Conservation (phyloP, 2,797 vertebrate species). For the Parotocinclus haroldoi region DNA sequence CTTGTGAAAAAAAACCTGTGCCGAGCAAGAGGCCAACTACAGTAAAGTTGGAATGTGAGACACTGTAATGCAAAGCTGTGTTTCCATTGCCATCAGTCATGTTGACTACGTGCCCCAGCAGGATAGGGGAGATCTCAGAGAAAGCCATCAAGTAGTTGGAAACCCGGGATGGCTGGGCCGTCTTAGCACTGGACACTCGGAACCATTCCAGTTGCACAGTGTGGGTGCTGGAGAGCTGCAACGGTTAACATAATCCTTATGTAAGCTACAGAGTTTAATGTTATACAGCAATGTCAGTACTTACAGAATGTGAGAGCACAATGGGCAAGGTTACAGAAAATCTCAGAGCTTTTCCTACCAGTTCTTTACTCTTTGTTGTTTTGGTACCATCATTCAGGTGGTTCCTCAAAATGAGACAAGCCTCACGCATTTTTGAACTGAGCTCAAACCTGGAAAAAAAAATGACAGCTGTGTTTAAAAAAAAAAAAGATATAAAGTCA, state of each 20-base stretch:
- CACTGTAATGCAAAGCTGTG: conserved; percentile 94
- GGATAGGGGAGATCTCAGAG: conserved; percentile 71
- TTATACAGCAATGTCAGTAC: too few species aligned
- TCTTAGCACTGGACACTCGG: conserved; percentile 87
- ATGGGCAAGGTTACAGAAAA: neutral
- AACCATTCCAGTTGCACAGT: conserved; percentile 92
- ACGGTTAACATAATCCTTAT: neutral
- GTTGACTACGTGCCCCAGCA: conserved; percentile 86
- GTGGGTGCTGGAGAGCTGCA: conserved; percentile 80
- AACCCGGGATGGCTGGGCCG: conserved; percentile 69
- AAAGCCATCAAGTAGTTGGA: conserved; percentile 82
- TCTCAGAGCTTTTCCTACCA: conserved; percentile 68
- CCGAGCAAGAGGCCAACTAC: conserved; percentile 86
- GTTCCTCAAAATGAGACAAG: conserved; percentile 83
- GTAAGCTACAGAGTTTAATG: too few species aligned
- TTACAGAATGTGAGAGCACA: too few species aligned
- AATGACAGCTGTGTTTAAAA: too few species aligned
- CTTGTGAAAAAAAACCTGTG: conserved; percentile 72
- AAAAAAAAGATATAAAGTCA: too few species aligned
- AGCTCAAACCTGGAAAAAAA: conserved; percentile 80
- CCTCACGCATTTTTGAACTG: conserved; percentile 88
- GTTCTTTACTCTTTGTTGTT: conserved; percentile 79
- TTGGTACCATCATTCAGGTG: conserved; percentile 76
- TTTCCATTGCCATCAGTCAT: conserved; percentile 91
- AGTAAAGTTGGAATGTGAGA: conserved; percentile 92